These are phyloP conservation scores for human (Homo sapiens) DNA, from an alignment of 2,113 vertebrate genomes.

Conservation along the genomic window GRCh38 chr14:60263501-60264000, in stretches of 20 bases:
- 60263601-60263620: too few relatives aligned
- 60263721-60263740: constrained; percentile 22
- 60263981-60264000: background rate
- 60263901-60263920: background rate
- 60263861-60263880: background rate
- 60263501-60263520: background rate
- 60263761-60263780: background rate
- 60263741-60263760: background rate
- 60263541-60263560: too few relatives aligned
- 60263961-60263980: background rate
- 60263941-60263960: background rate
- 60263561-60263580: too few relatives aligned
- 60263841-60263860: background rate
- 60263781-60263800: background rate
- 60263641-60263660: too few relatives aligned
- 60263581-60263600: too few relatives aligned
- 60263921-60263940: background rate
- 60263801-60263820: background rate
- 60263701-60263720: background rate
- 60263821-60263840: background rate
- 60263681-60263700: background rate
- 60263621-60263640: too few relatives aligned
- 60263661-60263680: background rate
- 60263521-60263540: too few relatives aligned
- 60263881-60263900: constrained; percentile 3